These are phyloP conservation scores for Acromyrmex charruanus DNA, from an alignment of 1,140 invertebrate genomes.

Conservation along the genomic window DNA sequence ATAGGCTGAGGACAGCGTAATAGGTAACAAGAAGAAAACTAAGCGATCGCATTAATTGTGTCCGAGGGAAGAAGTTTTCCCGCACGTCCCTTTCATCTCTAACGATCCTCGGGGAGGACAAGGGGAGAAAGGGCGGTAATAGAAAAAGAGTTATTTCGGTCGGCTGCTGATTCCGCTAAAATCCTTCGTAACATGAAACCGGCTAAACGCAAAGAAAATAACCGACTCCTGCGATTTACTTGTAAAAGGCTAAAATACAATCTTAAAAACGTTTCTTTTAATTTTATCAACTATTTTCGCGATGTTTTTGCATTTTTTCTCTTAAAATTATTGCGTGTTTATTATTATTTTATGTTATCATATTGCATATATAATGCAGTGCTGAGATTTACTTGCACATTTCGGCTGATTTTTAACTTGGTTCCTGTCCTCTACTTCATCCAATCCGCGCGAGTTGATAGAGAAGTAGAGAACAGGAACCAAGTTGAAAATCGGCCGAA, in stretches of 20 bases:
- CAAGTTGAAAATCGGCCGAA: too few relatives aligned
- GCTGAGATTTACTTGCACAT: too few relatives aligned
- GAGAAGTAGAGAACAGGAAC: too few relatives aligned
- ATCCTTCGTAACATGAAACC: slow-evolving; percentile 41
- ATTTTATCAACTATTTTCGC: neutral
- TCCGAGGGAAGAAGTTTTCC: slow-evolving; percentile 55
- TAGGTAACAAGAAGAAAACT: slow-evolving; percentile 79
- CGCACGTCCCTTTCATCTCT: neutral
- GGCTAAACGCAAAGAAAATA: slow-evolving; percentile 51
- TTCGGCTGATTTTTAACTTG: too few relatives aligned
- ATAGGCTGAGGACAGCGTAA: slow-evolving; percentile 68
- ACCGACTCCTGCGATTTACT: slow-evolving; percentile 7
- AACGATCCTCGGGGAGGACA: slow-evolving; percentile 10
- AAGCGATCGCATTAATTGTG: slow-evolving; percentile 79
- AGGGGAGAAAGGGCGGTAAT: slow-evolving; percentile 19
- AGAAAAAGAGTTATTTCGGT: slow-evolving; percentile 62
- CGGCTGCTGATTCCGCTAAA: slow-evolving; percentile 70
- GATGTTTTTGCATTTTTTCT: neutral
- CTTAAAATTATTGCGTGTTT: neutral
- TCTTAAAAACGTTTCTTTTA: neutral
- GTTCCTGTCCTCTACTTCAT: too few relatives aligned
- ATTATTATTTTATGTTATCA: neutral
- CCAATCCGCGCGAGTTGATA: too few relatives aligned
- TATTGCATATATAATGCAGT: neutral
- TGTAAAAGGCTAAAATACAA: slow-evolving; percentile 27